Base-by-base conservation (phyloP, 2,888 invertebrate genomes). In the Cheilosia variabilis region DNA sequence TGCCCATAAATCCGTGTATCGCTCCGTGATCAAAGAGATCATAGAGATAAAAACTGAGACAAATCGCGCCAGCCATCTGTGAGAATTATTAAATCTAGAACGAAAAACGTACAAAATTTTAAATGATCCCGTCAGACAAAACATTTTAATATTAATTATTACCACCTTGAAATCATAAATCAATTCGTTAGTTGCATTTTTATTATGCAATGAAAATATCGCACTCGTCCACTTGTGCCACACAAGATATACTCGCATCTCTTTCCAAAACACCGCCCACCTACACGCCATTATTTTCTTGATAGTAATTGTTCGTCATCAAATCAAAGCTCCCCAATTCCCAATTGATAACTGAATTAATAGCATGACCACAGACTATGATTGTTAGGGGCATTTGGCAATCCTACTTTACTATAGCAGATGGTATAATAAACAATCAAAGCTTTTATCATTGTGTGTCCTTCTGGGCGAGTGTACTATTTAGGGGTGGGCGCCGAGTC, bases 321-420 rank as follows among this genome's bases (percentile, higher is more conserved):
- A 66, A 66, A 68, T 58, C 66, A 66, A 66, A 66, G 58, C 41
- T 60, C 31, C 37, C 43, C 66, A 66, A 76, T 76, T 76, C 76
- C 76, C 76, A 76, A 60, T 66, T 76, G 76, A 76, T 68, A 66
- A 68, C 55, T 65, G 47, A 75, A 75, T 75, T 58, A 65, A 75
- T 65, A 65, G 34, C 57, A 47, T 41, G 65, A 15, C 75, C 65
- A 66, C 34, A 10, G 76, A 66, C 58, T n/a, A 19, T 52, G 13
- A 0, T 52, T 19, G 37, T 76, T 58, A 27, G 58, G 37, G 52
- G 37, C 34, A 65, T 75, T 24, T 65, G 65, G 57, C 66, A 58
- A 68, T 76, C 57, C 76, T 57, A 34, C 27, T 47, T 24, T 41
- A 27, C 57, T 43, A 1, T 15, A 43, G 15, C 66, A 76, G 41